These are phyloP conservation scores for Archaeoteleia sp. DNA, from an alignment of 2,888 invertebrate species.

Conservation along the genomic window DNA sequence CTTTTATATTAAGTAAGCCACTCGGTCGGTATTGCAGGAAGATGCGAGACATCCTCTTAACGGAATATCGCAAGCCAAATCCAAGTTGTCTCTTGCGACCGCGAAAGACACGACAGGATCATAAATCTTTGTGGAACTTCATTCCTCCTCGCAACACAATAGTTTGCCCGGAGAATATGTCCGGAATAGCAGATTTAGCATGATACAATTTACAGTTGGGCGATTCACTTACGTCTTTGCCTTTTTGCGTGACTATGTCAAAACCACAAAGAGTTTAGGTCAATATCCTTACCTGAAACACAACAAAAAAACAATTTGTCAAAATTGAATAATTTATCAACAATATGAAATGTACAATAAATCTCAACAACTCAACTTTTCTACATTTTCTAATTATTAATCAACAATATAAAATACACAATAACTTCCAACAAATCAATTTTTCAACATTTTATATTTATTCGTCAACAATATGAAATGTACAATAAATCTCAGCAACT, in stretches of 20 bases:
- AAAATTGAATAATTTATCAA: too few relatives aligned
- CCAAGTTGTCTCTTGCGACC: conserved; percentile 37
- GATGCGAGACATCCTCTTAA: conserved; percentile 37
- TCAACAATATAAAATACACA: too few relatives aligned
- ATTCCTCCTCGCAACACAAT: conserved; percentile 44
- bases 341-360: conserved; percentile 1
- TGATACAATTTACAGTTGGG: conserved; percentile 46
- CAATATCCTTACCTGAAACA: conserved; percentile 39
- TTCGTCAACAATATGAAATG: too few relatives aligned
- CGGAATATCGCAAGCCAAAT: conserved; percentile 40
- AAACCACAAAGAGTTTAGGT: conserved; percentile 4
- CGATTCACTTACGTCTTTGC: conserved; percentile 36
- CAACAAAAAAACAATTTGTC: conserved; percentile 5
- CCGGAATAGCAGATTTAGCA: conserved; percentile 45
- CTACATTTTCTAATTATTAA: too few relatives aligned
- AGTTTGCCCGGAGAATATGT: conserved; percentile 41
- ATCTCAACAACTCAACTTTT: too few relatives aligned
- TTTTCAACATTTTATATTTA: too few relatives aligned
- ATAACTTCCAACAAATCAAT: too few relatives aligned
- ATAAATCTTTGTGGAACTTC: conserved; percentile 47
- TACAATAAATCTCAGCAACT: too few relatives aligned
- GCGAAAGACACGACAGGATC: conserved; percentile 43
- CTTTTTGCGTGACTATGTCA: conserved; percentile 19
- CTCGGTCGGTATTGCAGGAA: too few relatives aligned
- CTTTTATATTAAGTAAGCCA: too few relatives aligned